Evolutionary conservation across 2,888 invertebrate genomes (phyloP).

Genomic region (Ormyrus labotus): DNA sequence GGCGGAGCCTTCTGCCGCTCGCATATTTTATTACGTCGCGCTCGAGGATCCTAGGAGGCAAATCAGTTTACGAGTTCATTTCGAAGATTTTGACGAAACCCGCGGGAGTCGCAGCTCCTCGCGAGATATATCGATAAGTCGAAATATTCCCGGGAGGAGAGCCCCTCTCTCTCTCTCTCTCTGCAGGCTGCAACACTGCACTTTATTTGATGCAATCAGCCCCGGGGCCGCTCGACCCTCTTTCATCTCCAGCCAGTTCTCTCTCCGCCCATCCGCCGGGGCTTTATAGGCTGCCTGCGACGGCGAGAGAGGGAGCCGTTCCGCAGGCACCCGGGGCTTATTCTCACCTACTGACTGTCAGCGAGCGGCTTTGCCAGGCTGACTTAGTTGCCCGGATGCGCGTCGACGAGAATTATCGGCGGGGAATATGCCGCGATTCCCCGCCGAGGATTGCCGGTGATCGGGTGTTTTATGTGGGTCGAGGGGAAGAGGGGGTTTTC

Average conservation of each 20-base stretch:
- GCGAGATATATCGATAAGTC: conserved; percentile 53
- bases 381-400: too few species aligned
- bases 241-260: neutral
- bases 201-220: conserved; percentile 62
- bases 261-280: neutral
- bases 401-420: too few species aligned
- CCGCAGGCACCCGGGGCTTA: too few species aligned
- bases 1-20: neutral
- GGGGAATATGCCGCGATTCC: too few species aligned
- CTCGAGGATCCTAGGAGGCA: conserved; percentile 17
- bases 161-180: conserved; percentile 24
- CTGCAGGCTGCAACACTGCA: conserved; percentile 43
- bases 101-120: conserved; percentile 14
- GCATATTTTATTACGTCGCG: conserved; percentile 16
- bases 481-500: too few species aligned
- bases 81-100: conserved; percentile 42
- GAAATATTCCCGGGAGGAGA: conserved; percentile 53
- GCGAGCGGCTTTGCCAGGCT: too few species aligned
- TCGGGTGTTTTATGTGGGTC: too few species aligned
- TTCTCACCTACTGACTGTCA: too few species aligned
- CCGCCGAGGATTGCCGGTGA: too few species aligned
- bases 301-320: too few species aligned
- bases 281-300: neutral
- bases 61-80: conserved; percentile 38
- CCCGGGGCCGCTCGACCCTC: conserved; percentile 9